These are phyloP conservation scores for Drosophila meridiana DNA, from an alignment of 2,888 invertebrate species.

Conservation along the genomic window DNA sequence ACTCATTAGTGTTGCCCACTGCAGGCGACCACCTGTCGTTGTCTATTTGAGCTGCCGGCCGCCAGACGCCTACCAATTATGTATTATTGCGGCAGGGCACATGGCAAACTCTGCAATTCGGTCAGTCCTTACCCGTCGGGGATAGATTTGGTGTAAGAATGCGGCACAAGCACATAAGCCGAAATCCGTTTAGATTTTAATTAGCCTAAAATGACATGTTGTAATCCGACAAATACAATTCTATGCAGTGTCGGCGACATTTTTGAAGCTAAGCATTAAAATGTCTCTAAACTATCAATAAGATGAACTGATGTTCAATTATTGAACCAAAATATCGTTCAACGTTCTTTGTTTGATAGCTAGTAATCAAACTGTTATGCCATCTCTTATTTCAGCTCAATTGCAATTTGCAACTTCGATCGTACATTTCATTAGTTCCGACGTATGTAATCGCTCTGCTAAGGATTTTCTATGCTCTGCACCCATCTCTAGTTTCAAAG, in stretches of 20 bases:
- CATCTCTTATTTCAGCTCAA: not conserved
- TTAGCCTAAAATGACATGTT: constrained; percentile 36
- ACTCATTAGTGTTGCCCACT: constrained; percentile 33
- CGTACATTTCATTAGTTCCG: not conserved
- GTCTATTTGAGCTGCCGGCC: constrained; percentile 67
- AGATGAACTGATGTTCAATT: not conserved
- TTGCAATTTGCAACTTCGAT: too few species aligned
- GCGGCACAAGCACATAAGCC: constrained; percentile 19
- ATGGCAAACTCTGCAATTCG: constrained; percentile 48
- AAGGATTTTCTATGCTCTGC: not conserved
- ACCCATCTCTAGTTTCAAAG: not conserved
- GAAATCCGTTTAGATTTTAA: constrained; percentile 44
- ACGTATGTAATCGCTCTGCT: not conserved
- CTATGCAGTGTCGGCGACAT: not conserved
- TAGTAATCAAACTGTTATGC: not conserved
- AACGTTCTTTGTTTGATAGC: not conserved
- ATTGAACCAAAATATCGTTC: not conserved
- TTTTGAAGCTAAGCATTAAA: not conserved
- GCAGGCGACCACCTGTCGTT: constrained; percentile 81
- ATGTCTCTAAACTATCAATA: too few species aligned
- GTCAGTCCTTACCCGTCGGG: constrained; percentile 25
- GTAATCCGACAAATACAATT: not conserved
- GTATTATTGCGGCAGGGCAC: constrained; percentile 33
- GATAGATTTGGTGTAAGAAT: constrained; percentile 33
- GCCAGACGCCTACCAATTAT: constrained; percentile 76